phyloP scores from a whole-genome alignment of 2,888 invertebrate genomes.

The Tenthredo scrophulariae region DNA sequence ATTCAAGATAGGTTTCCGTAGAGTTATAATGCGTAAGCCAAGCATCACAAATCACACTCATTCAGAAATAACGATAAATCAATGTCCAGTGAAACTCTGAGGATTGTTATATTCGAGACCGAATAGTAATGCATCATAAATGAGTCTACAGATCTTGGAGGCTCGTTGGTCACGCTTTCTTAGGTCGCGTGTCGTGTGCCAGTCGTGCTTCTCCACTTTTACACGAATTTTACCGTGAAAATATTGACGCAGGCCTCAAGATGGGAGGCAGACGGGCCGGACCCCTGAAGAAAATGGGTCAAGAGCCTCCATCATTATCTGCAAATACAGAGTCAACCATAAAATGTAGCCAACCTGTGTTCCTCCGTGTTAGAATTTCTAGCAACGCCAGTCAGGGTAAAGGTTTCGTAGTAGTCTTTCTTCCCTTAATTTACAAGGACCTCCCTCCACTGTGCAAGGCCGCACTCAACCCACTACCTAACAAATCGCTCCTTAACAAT shows the following conservation, averaged over 20 bases:
- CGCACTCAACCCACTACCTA: constrained; percentile 38
- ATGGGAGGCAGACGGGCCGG: constrained; percentile 31
- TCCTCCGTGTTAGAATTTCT: constrained; percentile 29
- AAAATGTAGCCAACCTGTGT: constrained; percentile 40
- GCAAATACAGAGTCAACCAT: constrained; percentile 47
- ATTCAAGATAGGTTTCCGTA: not conserved
- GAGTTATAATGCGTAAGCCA: not conserved
- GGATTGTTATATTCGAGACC: not conserved
- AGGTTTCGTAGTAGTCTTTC: constrained; percentile 34
- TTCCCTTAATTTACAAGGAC: constrained; percentile 42
- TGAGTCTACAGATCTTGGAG: not conserved
- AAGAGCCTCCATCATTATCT: constrained; percentile 47
- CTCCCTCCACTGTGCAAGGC: constrained; percentile 34
- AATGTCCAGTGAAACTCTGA: not conserved
- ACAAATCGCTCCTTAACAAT: constrained; percentile 20
- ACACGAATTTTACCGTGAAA: constrained; percentile 46
- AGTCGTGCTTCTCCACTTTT: constrained; percentile 19
- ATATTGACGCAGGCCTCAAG: constrained; percentile 43
- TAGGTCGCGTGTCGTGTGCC: constrained; percentile 38
- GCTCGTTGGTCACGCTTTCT: constrained; percentile 30
- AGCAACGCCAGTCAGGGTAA: not conserved
- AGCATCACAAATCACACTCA: not conserved
- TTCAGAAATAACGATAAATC: not conserved
- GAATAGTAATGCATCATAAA: not conserved
- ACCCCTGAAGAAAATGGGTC: constrained; percentile 37